Conservation (phyloP, 2,888 invertebrate species). For the Aleiodes leptofemur region DNA sequence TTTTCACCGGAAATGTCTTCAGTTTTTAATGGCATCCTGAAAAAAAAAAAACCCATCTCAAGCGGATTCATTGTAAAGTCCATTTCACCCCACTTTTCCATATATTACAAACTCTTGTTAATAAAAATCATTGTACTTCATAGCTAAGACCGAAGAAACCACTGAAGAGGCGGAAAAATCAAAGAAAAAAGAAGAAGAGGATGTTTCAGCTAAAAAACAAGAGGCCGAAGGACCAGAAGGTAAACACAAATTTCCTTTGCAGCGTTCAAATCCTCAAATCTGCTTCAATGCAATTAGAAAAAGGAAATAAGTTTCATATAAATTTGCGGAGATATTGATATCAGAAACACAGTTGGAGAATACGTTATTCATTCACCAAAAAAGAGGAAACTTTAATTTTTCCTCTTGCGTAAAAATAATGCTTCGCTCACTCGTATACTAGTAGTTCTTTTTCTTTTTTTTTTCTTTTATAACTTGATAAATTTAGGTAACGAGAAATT, state of each 20-base stretch:
- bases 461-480: slow-evolving; percentile 61
- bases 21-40: no score
- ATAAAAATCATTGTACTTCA: slow-evolving; percentile 58
- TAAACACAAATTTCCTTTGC: slow-evolving; percentile 60
- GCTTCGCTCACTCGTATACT: slow-evolving; percentile 59
- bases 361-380: not conserved
- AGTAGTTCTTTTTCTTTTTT: slow-evolving; percentile 56
- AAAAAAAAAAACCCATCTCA: no score
- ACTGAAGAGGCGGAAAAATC: slow-evolving; percentile 74
- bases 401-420: slow-evolving; percentile 48
- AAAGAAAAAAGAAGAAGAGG: slow-evolving; percentile 73
- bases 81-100: no score
- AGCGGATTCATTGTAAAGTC: no score
- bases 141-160: slow-evolving; percentile 71
- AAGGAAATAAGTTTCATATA: not conserved
- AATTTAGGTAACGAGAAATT: slow-evolving; percentile 70
- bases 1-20: no score
- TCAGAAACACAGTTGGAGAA: not conserved
- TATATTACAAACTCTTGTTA: slow-evolving; percentile 13
- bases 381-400: slow-evolving; percentile 25
- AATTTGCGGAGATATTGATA: not conserved
- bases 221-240: slow-evolving; percentile 72
- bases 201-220: slow-evolving; percentile 57
- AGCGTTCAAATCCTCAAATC: slow-evolving; percentile 21
- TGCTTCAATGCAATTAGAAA: not conserved